Conservation (phyloP, 2,888 invertebrate species). For the Oeneis ivallda region DNA sequence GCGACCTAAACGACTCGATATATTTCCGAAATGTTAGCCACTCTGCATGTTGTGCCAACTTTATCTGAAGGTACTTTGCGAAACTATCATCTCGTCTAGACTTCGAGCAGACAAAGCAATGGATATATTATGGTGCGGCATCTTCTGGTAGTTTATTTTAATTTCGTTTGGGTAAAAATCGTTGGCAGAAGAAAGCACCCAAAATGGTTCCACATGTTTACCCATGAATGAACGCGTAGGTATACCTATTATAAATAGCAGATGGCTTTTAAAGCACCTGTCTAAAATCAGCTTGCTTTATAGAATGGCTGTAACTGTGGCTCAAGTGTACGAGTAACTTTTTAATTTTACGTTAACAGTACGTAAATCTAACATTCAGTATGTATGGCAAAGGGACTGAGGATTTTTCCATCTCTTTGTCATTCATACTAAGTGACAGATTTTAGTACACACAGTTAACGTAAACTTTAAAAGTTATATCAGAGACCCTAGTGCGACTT, state of each 20-base stretch:
- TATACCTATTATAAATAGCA: background rate
- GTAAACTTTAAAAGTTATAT: too few species aligned
- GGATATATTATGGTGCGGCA: conserved; percentile 1
- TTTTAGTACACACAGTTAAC: too few species aligned
- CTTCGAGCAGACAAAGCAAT: conserved; percentile 19
- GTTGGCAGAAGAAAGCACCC: background rate
- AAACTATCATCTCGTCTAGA: conserved; percentile 39
- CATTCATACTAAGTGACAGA: too few species aligned
- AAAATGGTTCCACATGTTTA: background rate
- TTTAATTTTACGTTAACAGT: too few species aligned
- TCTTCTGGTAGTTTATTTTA: background rate
- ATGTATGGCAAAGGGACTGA: too few species aligned
- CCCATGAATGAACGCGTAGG: background rate
- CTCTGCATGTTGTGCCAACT: conserved; percentile 36
- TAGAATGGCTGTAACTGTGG: background rate
- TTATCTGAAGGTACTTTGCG: conserved; percentile 33
- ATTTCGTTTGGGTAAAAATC: background rate
- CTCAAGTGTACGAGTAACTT: too few species aligned
- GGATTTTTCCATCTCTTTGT: too few species aligned
- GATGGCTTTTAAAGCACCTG: background rate
- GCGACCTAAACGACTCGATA: conserved; percentile 27
- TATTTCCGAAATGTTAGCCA: conserved; percentile 28
- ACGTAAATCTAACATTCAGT: too few species aligned
- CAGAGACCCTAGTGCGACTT: too few species aligned
- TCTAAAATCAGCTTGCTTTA: background rate